Evolutionary conservation across 2,797 vertebrate species (phyloP).

Genomic region (Scleropages formosus): DNA sequence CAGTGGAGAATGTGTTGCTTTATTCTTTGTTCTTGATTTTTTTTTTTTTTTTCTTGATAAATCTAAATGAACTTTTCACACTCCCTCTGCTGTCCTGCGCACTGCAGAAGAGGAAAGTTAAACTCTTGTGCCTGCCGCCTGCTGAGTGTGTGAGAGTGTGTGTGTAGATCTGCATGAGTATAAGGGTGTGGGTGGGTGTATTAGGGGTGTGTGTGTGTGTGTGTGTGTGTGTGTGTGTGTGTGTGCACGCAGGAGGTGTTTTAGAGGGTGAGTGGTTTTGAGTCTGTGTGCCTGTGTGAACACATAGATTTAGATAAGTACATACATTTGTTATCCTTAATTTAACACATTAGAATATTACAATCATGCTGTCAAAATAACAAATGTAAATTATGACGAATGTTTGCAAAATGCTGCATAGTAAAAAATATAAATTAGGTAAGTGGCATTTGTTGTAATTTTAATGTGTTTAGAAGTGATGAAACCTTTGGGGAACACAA

Average conservation of each 20-base stretch:
- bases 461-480: neutral
- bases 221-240: constrained; percentile 1
- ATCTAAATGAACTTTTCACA: constrained; percentile 89
- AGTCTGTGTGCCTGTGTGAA: constrained; percentile 10
- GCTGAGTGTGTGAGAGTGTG: constrained; percentile 22
- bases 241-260: neutral
- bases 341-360: constrained; percentile 31
- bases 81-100: constrained; percentile 79
- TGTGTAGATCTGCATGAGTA: neutral
- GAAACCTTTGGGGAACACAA: constrained; percentile 10
- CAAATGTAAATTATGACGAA: neutral
- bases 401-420: neutral
- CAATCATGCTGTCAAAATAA: constrained; percentile 28
- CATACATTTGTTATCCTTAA: constrained; percentile 24
- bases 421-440: neutral
- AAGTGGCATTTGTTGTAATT: constrained; percentile 1
- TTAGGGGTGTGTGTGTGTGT: constrained; percentile 3
- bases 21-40: constrained; percentile 74
- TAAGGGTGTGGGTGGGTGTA: constrained; percentile 26
- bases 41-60: constrained; percentile 73
- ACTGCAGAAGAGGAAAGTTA: constrained; percentile 72
- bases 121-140: constrained; percentile 44
- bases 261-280: neutral
- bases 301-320: constrained; percentile 8
- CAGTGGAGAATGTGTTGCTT: constrained; percentile 74